Conservation (phyloP, 2,888 invertebrate species). For the Cephus runcator region DNA sequence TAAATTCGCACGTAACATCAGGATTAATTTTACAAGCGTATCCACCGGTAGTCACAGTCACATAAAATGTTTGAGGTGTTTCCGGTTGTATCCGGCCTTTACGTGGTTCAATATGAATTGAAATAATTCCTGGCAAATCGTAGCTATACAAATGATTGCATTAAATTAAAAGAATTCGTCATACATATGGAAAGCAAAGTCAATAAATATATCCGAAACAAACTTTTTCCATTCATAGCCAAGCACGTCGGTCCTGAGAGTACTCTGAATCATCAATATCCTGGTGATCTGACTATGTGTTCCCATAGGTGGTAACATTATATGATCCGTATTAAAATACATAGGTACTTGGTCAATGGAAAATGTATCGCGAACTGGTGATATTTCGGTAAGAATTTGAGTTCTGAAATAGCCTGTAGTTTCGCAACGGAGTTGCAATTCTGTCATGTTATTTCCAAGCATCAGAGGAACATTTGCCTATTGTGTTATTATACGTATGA, state of each 20-base stretch:
- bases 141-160: constrained; percentile 43
- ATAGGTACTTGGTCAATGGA: constrained; percentile 35
- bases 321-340: constrained; percentile 57
- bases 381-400: constrained; percentile 11
- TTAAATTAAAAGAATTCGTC: background rate
- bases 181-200: background rate
- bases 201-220: background rate
- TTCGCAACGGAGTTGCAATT: constrained; percentile 33
- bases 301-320: constrained; percentile 53
- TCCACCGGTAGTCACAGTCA: constrained; percentile 54
- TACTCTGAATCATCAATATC: constrained; percentile 63
- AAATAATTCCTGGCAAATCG: constrained; percentile 46
- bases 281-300: constrained; percentile 52
- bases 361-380: constrained; percentile 20
- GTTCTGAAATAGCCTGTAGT: constrained; percentile 17
- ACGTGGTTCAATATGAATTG: constrained; percentile 42
- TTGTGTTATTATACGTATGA: background rate
- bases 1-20: constrained; percentile 58
- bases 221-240: constrained; percentile 63
- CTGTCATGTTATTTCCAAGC: constrained; percentile 24
- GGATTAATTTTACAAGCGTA: constrained; percentile 52
- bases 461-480: constrained; percentile 26
- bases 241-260: constrained; percentile 50
- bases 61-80: constrained; percentile 53
- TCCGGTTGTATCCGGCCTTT: constrained; percentile 60